Conservation (phyloP, 1,140 invertebrate genomes). For the Pectinophora gossypiella region DNA sequence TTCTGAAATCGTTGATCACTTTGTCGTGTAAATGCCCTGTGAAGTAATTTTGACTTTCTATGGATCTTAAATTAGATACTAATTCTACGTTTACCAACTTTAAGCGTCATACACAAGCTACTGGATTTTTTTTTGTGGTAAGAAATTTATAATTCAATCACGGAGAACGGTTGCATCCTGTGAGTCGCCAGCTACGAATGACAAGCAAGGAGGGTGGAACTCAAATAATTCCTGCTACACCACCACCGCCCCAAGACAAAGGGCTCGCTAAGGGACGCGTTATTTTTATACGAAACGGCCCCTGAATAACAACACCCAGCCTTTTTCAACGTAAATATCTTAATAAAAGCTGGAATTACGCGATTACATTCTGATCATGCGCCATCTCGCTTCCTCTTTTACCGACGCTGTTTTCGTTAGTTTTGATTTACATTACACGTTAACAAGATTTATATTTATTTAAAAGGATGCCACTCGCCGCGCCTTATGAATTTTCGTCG, state of each 20-base stretch:
- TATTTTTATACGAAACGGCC: conserved; percentile 65
- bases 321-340: conserved; percentile 68
- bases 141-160: conserved; percentile 50
- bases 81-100: no score
- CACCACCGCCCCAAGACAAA: conserved; percentile 52
- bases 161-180: conserved; percentile 67
- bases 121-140: not conserved
- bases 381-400: conserved; percentile 51
- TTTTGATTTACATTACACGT: conserved; percentile 54
- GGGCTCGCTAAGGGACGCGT: conserved; percentile 59
- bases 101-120: no score
- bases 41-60: no score
- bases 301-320: conserved; percentile 61
- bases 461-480: conserved; percentile 46
- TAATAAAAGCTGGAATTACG: conserved; percentile 62
- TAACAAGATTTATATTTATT: conserved; percentile 54
- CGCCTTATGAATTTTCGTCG: no score
- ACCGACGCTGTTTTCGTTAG: conserved; percentile 40
- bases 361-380: conserved; percentile 67
- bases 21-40: no score
- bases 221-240: conserved; percentile 50
- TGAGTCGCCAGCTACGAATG: conserved; percentile 59
- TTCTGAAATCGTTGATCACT: no score
- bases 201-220: conserved; percentile 52
- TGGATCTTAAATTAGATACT: no score